Evolutionary conservation across 2,888 invertebrate genomes (phyloP).

Genomic region (Drosophila subquinaria): DNA sequence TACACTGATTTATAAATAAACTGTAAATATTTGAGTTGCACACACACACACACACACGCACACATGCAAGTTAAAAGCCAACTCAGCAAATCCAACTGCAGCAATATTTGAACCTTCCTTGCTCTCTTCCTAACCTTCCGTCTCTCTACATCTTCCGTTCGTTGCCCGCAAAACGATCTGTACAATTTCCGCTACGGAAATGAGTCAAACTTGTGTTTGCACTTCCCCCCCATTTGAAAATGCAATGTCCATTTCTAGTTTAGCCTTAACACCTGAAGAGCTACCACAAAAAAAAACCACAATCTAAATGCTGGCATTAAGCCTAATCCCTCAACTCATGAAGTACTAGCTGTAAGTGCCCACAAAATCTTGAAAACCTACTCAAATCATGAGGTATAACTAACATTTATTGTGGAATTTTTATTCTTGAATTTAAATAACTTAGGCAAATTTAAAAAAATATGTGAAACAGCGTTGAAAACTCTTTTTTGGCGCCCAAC

Average conservation of each 20-base stretch:
- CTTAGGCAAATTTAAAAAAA: background rate
- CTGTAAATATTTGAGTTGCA: slow-evolving; percentile 74
- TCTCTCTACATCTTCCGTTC: background rate
- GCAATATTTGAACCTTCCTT: background rate
- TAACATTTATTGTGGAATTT: background rate
- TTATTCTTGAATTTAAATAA: background rate
- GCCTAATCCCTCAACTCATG: background rate
- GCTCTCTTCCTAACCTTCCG: background rate
- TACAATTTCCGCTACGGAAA: slow-evolving; percentile 59
- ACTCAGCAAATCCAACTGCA: slow-evolving; percentile 32
- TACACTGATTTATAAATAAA: slow-evolving; percentile 81
- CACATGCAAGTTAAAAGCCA: slow-evolving; percentile 23
- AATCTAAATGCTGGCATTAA: background rate
- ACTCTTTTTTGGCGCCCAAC: background rate
- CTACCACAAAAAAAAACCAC: background rate
- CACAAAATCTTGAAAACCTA: background rate
- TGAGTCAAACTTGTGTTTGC: slow-evolving; percentile 35
- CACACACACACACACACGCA: slow-evolving; percentile 16
- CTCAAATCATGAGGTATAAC: background rate
- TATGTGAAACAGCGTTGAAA: background rate
- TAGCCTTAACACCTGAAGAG: slow-evolving; percentile 21
- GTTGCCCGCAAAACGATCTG: slow-evolving; percentile 45
- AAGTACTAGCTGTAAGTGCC: background rate
- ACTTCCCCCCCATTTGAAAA: background rate
- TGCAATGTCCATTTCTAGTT: slow-evolving; percentile 3